Percentiles rank a stretch among this genome's conserved stretches.
These are phyloP conservation scores for Berghia stephanieae DNA, from an alignment of 1,140 invertebrate genomes.

Conservation along the genomic window DNA sequence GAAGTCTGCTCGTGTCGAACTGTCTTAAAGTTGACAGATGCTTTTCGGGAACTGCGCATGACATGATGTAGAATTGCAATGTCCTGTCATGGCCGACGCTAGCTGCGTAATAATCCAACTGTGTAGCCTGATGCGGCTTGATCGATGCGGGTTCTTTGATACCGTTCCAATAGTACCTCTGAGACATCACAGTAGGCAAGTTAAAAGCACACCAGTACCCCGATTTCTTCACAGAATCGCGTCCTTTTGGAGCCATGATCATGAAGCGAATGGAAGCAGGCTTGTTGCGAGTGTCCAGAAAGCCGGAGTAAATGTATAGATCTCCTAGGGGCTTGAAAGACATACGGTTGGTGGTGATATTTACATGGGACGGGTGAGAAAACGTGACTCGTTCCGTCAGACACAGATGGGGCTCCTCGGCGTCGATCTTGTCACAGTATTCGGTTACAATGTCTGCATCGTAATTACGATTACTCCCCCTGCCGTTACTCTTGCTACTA, in stretches of 20 bases:
- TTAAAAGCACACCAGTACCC: slow-evolving; percentile 36
- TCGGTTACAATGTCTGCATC: no score
- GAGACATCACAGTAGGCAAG: no score
- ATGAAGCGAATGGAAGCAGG: slow-evolving; percentile 18
- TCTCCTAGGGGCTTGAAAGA: slow-evolving; percentile 24
- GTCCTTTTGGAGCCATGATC: slow-evolving; percentile 15
- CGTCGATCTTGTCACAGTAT: no score
- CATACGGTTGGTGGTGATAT: no score
- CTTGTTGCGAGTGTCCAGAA: slow-evolving; percentile 13
- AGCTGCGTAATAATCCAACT: slow-evolving; percentile 25
- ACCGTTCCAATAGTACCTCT: neutral
- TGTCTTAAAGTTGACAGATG: neutral
- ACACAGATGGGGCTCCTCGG: no score
- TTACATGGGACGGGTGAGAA: no score
- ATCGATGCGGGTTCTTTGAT: neutral
- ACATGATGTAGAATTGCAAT: slow-evolving; percentile 22
- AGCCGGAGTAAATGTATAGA: slow-evolving; percentile 30
- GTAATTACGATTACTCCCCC: no score
- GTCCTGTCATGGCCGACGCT: slow-evolving; percentile 20
- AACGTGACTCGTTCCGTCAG: no score
- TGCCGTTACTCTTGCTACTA: no score
- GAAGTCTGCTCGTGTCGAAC: neutral
- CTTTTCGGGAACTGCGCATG: slow-evolving; percentile 3
- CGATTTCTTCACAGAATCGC: neutral
- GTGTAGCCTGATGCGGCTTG: neutral